Evolutionary conservation across 2,797 vertebrate genomes (phyloP).

Genomic region (Malurus leucopterus): DNA sequence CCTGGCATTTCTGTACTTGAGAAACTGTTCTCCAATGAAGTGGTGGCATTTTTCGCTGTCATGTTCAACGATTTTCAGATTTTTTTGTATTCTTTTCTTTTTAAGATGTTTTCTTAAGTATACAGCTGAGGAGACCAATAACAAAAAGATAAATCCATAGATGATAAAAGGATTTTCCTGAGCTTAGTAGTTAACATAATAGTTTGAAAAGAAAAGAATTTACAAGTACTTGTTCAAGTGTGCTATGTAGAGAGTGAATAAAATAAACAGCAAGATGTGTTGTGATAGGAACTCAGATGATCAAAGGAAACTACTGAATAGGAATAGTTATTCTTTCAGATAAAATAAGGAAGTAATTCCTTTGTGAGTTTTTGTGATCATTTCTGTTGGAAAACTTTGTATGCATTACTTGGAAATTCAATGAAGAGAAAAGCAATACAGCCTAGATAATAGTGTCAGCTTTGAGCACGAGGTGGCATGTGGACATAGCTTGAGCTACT

Average conservation of each 20-base stretch:
- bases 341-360: conserved; percentile 69
- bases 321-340: conserved; percentile 65
- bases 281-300: conserved; percentile 64
- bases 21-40: background rate
- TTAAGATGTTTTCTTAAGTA: conserved; percentile 51
- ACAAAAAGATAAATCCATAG: conserved; percentile 52
- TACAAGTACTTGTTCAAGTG: conserved; percentile 52
- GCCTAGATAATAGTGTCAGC: conserved; percentile 61
- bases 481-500: conserved; percentile 46
- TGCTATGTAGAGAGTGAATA: conserved; percentile 50
- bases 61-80: background rate
- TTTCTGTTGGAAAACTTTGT: conserved; percentile 62
- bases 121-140: conserved; percentile 29
- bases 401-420: conserved; percentile 63
- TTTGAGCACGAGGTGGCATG: conserved; percentile 53
- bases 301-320: conserved; percentile 64
- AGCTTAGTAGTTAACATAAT: conserved; percentile 61
- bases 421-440: conserved; percentile 56
- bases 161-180: conserved; percentile 57
- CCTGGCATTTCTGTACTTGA: background rate
- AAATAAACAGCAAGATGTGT: conserved; percentile 68
- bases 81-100: conserved; percentile 41
- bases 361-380: conserved; percentile 65
- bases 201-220: conserved; percentile 63
- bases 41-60: background rate